Evolutionary conservation across 1,140 invertebrate genomes (phyloP).

Genomic region (Euwallacea similis): DNA sequence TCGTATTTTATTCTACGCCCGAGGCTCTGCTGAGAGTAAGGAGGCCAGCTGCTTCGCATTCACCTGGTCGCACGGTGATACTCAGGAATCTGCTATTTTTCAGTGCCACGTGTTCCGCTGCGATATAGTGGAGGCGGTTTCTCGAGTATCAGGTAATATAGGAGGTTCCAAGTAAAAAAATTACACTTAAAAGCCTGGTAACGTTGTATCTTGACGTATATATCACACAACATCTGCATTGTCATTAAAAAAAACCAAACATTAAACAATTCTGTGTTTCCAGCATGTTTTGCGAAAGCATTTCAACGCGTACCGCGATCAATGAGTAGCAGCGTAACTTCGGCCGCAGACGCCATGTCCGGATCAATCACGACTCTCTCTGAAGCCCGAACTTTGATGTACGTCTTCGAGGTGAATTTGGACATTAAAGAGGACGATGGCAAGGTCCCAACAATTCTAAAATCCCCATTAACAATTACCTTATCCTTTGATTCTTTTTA

Average conservation of each 20-base stretch:
- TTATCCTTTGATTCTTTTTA: conserved; percentile 50
- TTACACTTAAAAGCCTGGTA: neutral
- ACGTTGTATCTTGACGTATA: neutral
- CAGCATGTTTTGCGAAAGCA: conserved; percentile 88
- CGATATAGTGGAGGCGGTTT: conserved; percentile 94
- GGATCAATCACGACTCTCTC: conserved; percentile 56
- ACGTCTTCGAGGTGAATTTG: conserved; percentile 82
- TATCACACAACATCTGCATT: neutral
- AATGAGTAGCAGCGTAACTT: conserved; percentile 66
- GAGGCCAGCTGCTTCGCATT: conserved; percentile 96
- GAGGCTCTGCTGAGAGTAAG: conserved; percentile 79
- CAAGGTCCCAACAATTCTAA: conserved; percentile 58
- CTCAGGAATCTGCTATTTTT: conserved; percentile 85
- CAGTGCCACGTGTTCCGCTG: conserved; percentile 97
- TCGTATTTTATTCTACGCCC: conserved; percentile 92
- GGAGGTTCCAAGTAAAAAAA: too few relatives aligned
- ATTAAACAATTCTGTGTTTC: conserved; percentile 35
- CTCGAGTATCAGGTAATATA: conserved; percentile 64
- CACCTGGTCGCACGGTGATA: conserved; percentile 92
- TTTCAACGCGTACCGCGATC: conserved; percentile 81
- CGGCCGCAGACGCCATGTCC: conserved; percentile 55
- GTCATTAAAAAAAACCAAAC: neutral
- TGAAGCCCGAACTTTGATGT: conserved; percentile 60
- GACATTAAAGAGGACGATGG: conserved; percentile 90
- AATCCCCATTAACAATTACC: neutral